Conservation (phyloP, 2,888 invertebrate genomes). For the Xestia c-nigrum region DNA sequence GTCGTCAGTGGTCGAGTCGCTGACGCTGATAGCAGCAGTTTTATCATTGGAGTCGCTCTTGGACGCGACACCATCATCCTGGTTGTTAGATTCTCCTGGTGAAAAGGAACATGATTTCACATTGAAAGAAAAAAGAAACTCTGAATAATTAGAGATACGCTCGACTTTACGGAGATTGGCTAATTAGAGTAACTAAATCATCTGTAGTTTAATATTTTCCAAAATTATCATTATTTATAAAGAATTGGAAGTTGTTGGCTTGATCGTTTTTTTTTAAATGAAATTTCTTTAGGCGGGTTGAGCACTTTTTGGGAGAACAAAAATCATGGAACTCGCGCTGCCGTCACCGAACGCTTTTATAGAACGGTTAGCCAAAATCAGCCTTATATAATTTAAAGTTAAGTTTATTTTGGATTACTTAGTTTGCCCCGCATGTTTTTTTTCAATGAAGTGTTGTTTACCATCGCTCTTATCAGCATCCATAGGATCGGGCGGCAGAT, state of each 20-base stretch:
- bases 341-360: no score
- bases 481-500: slow-evolving; percentile 84
- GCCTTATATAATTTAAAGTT: no score
- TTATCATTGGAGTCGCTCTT: slow-evolving; percentile 64
- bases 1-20: slow-evolving; percentile 69
- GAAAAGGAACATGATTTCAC: not conserved
- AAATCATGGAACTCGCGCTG: no score
- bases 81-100: slow-evolving; percentile 56
- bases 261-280: not conserved
- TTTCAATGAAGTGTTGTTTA: not conserved
- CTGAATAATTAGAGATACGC: not conserved
- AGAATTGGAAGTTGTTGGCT: not conserved
- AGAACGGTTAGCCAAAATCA: no score
- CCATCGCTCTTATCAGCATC: slow-evolving; percentile 68
- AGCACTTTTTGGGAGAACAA: no score
- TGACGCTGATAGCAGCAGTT: slow-evolving; percentile 61
- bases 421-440: not conserved
- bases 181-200: not conserved
- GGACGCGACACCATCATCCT: slow-evolving; percentile 53
- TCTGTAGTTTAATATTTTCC: not conserved
- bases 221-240: not conserved
- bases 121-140: not conserved
- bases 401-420: no score
- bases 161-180: not conserved
- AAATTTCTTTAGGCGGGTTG: no score